Percentiles rank a stretch among this genome's conserved stretches.
phyloP scores from a whole-genome alignment of 1,140 invertebrate species.

The Calliopsis andreniformis region DNA sequence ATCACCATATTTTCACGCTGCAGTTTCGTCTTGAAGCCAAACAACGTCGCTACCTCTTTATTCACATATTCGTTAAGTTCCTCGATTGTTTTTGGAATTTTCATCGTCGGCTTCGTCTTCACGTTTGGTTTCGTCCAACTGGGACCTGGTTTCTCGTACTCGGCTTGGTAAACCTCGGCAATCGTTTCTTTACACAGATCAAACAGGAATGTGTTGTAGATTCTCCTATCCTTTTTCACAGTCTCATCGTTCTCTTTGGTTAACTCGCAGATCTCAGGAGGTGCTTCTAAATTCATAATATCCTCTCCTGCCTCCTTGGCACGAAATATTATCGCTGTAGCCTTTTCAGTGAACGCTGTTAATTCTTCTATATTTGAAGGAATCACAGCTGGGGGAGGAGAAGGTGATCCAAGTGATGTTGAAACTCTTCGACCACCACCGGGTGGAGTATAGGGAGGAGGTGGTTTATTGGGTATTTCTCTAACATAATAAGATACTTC shows the following conservation, averaged over 20 bases:
- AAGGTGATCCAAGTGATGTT: slow-evolving; percentile 68
- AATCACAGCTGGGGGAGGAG: slow-evolving; percentile 74
- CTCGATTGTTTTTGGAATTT: slow-evolving; percentile 76
- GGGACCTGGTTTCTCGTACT: slow-evolving; percentile 78
- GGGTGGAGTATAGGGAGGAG: slow-evolving; percentile 87
- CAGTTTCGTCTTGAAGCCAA: slow-evolving; percentile 82
- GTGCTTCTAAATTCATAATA: slow-evolving; percentile 74
- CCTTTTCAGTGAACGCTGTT: slow-evolving; percentile 78
- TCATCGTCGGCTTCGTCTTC: slow-evolving; percentile 74
- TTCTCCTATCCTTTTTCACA: slow-evolving; percentile 71
- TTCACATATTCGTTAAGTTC: slow-evolving; percentile 81
- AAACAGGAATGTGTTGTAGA: slow-evolving; percentile 84
- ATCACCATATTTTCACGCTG: slow-evolving; percentile 84
- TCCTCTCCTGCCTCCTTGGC: slow-evolving; percentile 76
- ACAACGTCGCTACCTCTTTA: slow-evolving; percentile 82
- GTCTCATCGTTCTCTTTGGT: slow-evolving; percentile 77
- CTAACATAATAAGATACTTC: slow-evolving; percentile 83
- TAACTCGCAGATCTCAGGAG: slow-evolving; percentile 74
- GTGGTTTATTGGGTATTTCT: slow-evolving; percentile 88
- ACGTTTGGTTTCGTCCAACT: slow-evolving; percentile 82
- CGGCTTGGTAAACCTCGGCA: slow-evolving; percentile 79
- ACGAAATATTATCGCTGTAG: slow-evolving; percentile 78
- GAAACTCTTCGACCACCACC: slow-evolving; percentile 67
- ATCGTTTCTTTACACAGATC: slow-evolving; percentile 86
- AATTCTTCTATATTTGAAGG: slow-evolving; percentile 80